Conservation (phyloP, 2,113 vertebrate genomes). For the Meleagris gallopavo region DNA sequence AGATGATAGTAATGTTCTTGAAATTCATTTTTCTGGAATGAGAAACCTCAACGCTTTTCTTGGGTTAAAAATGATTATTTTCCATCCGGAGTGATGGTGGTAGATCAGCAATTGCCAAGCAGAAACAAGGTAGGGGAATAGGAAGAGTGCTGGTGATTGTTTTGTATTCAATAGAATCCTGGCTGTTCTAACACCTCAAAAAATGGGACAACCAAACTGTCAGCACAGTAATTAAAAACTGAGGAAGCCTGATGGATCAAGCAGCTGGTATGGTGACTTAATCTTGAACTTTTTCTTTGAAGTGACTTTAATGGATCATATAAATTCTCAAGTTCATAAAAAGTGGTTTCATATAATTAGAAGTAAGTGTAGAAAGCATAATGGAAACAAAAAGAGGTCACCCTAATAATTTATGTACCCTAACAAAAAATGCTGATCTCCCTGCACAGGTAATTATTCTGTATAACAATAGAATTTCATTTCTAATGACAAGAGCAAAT, state of each 20-base stretch:
- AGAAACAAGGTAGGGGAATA: not conserved
- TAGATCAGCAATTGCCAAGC: not conserved
- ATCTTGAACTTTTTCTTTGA: not conserved
- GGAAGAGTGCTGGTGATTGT: rapidly evolving
- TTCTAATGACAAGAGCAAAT: not conserved
- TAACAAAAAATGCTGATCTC: not conserved
- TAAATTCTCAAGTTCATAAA: not conserved
- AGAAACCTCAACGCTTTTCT: not conserved
- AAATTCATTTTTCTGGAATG: not conserved
- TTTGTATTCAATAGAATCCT: not conserved
- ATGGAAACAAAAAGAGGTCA: not conserved
- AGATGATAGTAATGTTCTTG: not conserved
- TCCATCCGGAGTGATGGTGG: not conserved
- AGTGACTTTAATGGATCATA: not conserved
- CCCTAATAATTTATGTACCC: not conserved
- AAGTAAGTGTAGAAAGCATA: not conserved
- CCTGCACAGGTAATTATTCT: not conserved
- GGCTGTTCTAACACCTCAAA: not conserved
- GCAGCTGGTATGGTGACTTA: not conserved
- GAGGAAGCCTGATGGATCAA: not conserved
- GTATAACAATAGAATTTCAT: not conserved
- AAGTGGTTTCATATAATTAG: not conserved
- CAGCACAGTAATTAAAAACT: not conserved
- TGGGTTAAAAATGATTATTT: not conserved
- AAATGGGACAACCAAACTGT: not conserved